Conservation (phyloP, 2,113 vertebrate genomes). For the Erinaceus europaeus region DNA sequence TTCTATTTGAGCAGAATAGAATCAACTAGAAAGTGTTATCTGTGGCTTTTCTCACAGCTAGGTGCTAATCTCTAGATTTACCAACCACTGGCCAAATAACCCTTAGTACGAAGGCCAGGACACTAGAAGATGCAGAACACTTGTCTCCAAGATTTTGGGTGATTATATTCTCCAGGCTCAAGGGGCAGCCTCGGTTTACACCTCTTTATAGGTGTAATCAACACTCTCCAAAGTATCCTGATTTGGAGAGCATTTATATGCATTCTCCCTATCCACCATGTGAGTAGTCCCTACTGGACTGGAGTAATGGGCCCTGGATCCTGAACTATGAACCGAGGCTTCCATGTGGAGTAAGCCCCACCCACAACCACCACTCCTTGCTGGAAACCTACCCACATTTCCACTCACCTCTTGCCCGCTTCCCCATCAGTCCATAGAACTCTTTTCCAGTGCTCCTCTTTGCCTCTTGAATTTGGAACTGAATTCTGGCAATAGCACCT, state of each 20-base stretch:
- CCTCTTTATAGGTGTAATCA: neutral
- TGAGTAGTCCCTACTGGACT: neutral
- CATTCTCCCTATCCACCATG: too few relatives aligned
- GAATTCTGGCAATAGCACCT: neutral
- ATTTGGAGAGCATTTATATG: neutral
- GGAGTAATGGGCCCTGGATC: neutral
- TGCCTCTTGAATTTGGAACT: conserved; percentile 67
- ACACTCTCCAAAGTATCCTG: neutral
- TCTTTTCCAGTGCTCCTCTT: conserved; percentile 85
- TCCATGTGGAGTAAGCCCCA: too few relatives aligned
- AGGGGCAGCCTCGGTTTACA: neutral
- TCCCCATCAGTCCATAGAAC: conserved; percentile 92
- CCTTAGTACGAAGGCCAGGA: neutral
- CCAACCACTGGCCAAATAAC: neutral
- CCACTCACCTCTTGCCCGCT: conserved; percentile 72
- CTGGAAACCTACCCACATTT: neutral
- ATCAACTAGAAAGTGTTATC: neutral
- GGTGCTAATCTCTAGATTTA: neutral
- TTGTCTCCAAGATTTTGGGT: neutral
- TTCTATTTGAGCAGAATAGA: neutral
- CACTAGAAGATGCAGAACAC: neutral
- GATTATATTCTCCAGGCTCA: accelerated
- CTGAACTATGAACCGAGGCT: neutral
- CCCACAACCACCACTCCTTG: neutral
- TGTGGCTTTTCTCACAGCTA: neutral